phyloP scores from a whole-genome alignment of 2,888 invertebrate species.

The Drosophila barbarae region DNA sequence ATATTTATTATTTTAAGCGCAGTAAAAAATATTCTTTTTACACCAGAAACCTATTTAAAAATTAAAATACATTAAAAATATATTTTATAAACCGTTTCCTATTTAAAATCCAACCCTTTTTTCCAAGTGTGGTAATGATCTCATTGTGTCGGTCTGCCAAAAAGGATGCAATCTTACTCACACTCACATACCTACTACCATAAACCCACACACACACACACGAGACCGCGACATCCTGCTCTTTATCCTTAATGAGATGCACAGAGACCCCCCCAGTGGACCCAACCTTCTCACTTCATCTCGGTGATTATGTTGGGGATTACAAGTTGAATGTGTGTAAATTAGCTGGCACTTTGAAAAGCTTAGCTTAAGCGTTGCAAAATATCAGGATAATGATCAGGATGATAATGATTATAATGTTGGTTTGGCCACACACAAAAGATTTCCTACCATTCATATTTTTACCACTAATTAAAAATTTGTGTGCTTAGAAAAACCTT shows the following conservation, averaged over 20 bases:
- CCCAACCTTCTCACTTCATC: constrained; percentile 28
- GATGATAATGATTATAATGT: constrained; percentile 8
- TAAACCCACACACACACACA: background rate
- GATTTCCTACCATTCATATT: constrained; percentile 23
- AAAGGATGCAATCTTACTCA: constrained; percentile 27
- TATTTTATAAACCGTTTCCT: background rate
- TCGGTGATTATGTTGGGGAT: constrained; percentile 28
- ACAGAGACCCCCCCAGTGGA: constrained; percentile 18
- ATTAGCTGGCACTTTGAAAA: constrained; percentile 53
- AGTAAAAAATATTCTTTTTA: too few species aligned
- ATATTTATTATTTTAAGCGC: background rate
- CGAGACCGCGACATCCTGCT: constrained; percentile 32
- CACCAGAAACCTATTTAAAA: background rate
- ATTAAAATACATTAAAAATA: background rate
- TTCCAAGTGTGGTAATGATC: constrained; percentile 29
- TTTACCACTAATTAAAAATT: constrained; percentile 47
- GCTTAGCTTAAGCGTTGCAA: constrained; percentile 28
- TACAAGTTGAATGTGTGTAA: constrained; percentile 54
- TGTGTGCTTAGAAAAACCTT: constrained; percentile 43
- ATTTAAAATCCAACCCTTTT: background rate
- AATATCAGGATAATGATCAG: constrained; percentile 22
- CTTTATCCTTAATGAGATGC: constrained; percentile 42
- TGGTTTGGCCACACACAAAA: constrained; percentile 38
- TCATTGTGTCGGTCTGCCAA: constrained; percentile 32
- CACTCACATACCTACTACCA: background rate